Conservation (phyloP, 2,797 vertebrate species). For the Syndactyla subalaris region DNA sequence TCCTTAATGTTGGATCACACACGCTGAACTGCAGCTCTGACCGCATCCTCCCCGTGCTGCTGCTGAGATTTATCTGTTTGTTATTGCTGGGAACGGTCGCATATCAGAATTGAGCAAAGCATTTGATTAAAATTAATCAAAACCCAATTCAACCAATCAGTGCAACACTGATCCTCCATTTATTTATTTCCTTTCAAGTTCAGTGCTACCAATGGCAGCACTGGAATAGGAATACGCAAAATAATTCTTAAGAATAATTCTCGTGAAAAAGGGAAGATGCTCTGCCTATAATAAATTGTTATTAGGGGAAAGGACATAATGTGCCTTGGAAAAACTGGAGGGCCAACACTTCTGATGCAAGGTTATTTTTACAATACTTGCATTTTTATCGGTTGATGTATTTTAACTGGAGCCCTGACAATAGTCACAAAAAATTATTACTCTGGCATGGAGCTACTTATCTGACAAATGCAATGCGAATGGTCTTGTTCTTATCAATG, state of each 20-base stretch:
- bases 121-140: slow-evolving; percentile 33
- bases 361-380: slow-evolving; percentile 77
- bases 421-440: slow-evolving; percentile 78
- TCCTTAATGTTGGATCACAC: background rate
- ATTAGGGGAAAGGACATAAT: slow-evolving; percentile 12
- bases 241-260: background rate
- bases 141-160: slow-evolving; percentile 24
- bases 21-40: background rate
- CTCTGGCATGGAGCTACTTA: slow-evolving; percentile 71
- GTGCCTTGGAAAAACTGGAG: slow-evolving; percentile 17
- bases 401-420: slow-evolving; percentile 75
- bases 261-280: background rate
- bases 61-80: background rate
- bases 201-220: background rate
- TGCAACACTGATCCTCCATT: background rate
- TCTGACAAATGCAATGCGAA: slow-evolving; percentile 74
- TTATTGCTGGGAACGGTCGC: background rate
- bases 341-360: slow-evolving; percentile 63
- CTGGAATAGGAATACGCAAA: background rate
- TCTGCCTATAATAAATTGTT: background rate
- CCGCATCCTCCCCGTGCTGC: background rate
- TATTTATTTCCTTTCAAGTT: background rate
- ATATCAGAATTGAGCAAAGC: background rate
- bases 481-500: slow-evolving; percentile 75
- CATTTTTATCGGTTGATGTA: slow-evolving; percentile 77